Base-by-base conservation (phyloP, 2,113 vertebrate species). In the Semnopithecus entellus region DNA sequence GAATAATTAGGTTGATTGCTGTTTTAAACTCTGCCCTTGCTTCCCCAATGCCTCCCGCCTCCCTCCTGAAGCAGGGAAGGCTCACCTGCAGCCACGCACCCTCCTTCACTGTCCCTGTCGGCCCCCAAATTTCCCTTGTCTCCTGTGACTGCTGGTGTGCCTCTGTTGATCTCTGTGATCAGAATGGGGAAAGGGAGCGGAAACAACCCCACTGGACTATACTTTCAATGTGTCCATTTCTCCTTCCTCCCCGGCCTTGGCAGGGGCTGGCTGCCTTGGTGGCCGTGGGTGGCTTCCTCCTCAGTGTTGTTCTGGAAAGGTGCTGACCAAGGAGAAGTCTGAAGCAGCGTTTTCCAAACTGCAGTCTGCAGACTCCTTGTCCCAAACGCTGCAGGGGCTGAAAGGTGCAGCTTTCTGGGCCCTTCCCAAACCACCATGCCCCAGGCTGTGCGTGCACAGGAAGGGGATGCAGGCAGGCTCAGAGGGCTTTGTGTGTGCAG, bases 1-100 rank as follows among this genome's bases (percentile, higher is more conserved):
- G 97, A 98, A 94, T 98, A 98, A 98, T 98, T 98, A 98, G 98
- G 97, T 97, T 98, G 98, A 98, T 98, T 80, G 98, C 98, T 98
- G 98, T 97, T 98, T 98, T 98, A 92, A 98, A 98, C 98, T 98
- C 98, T 98, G 98, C 98, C 98, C 98, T 27, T 93, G 83, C 94
- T 94, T 97, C 91, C 92, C 18, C 23, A 35, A 27, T 87, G 88
- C 91, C 85, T 40, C 90, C 97, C 43, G 6, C 88, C 88, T 87
- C 94, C 68, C 90, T 91, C 88, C 79, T 3, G 59, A 38, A 81
- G 61, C 0, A 3, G 40, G 25, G n/a, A 68, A 87, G 45, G 59
- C 72, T 82, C 84, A 87, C 96, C 95, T 97, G 92, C 43, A 22
- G 27, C 12, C 17, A 45, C 30, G 32, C 4, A 3, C n/a, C 75